Evolutionary conservation across 2,113 vertebrate species (phyloP).

Genomic region (Sminthopsis crassicaudata): DNA sequence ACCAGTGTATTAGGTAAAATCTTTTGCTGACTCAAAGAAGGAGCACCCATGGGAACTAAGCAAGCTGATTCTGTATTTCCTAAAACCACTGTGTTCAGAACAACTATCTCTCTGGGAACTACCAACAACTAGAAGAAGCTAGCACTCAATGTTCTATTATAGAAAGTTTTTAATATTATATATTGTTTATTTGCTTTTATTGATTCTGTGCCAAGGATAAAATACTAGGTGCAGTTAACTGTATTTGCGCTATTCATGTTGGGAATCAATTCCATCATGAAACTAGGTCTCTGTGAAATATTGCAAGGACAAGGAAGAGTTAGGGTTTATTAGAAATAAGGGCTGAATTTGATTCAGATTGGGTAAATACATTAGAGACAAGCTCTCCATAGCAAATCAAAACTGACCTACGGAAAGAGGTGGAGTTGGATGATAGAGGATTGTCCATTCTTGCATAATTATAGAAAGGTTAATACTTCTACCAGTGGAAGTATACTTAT

Average conservation of each 20-base stretch:
- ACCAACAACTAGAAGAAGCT: not conserved
- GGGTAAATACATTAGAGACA: not conserved
- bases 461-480: not conserved
- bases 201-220: not conserved
- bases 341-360: not conserved
- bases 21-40: not conserved
- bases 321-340: not conserved
- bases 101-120: too few relatives aligned
- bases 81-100: not conserved
- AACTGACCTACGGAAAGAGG: not conserved
- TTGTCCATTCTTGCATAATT: not conserved
- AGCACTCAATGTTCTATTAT: not conserved
- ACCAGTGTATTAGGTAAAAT: not conserved
- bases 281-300: not conserved
- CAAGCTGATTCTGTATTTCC: not conserved
- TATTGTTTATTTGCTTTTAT: not conserved
- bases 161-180: not conserved
- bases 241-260: not conserved
- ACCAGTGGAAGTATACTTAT: not conserved
- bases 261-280: not conserved
- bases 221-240: not conserved
- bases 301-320: not conserved
- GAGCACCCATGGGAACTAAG: not conserved
- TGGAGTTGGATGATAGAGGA: not conserved
- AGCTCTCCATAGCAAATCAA: not conserved